Conservation (phyloP, 1,140 invertebrate species). For the Sminthurides bifidus region DNA sequence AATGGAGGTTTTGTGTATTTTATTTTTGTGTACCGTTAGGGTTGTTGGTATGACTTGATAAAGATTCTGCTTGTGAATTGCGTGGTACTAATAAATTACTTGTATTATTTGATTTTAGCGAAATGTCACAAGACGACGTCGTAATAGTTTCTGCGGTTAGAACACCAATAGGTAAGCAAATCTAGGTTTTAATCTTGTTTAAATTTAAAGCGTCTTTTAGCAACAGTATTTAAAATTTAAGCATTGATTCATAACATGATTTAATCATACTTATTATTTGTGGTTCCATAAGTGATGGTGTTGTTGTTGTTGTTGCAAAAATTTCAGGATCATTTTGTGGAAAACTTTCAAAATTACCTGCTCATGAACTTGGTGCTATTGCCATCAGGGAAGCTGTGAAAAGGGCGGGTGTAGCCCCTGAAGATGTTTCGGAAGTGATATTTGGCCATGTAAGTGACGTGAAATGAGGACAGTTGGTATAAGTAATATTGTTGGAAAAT, state of each 20-base stretch:
- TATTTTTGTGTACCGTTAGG: too few relatives aligned
- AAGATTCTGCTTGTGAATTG: too few relatives aligned
- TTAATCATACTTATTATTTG: neutral
- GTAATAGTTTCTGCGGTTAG: slow-evolving; percentile 53
- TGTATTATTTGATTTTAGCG: too few relatives aligned
- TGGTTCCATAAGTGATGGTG: neutral
- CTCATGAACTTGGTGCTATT: slow-evolving; percentile 59
- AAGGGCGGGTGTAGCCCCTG: slow-evolving; percentile 46
- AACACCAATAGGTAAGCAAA: slow-evolving; percentile 50
- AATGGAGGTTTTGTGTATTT: too few relatives aligned
- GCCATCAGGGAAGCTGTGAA: slow-evolving; percentile 60
- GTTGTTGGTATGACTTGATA: too few relatives aligned
- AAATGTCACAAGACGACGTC: slow-evolving; percentile 35
- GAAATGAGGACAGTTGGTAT: neutral
- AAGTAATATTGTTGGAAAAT: slow-evolving; percentile 1
- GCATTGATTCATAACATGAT: neutral
- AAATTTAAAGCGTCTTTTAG: neutral
- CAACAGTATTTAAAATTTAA: slow-evolving; percentile 1
- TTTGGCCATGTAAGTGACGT: slow-evolving; percentile 60
- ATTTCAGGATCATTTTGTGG: slow-evolving; percentile 57
- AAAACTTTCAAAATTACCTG: slow-evolving; percentile 50
- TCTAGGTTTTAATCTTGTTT: neutral
- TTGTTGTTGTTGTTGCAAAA: slow-evolving; percentile 6
- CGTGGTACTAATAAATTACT: too few relatives aligned
- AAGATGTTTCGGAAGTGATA: slow-evolving; percentile 70